A percentile compares a stretch with the other conserved stretches of the same genome.
Evolutionary conservation across 1,140 invertebrate genomes (phyloP).

Genomic region (Brachionus rotundiformis): DNA sequence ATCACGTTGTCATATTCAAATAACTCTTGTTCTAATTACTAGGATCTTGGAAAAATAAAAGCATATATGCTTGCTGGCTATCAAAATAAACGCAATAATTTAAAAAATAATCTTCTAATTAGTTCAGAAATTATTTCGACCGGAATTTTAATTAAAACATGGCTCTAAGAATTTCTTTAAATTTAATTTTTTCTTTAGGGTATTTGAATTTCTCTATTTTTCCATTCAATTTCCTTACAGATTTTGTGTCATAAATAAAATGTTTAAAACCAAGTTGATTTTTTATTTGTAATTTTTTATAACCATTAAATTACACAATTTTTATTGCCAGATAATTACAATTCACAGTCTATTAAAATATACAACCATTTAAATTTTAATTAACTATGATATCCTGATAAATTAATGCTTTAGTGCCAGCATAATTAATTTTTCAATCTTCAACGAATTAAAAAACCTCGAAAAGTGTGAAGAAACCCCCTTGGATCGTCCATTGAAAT

Average conservation of each 20-base stretch:
- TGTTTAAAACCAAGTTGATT: no score
- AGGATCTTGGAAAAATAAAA: neutral
- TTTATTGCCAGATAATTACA: neutral
- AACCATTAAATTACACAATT: neutral
- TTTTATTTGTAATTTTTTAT: no score
- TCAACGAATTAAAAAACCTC: no score
- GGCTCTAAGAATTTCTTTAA: neutral
- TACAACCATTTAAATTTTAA: neutral
- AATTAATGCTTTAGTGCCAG: neutral
- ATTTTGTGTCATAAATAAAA: neutral
- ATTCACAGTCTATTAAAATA: neutral
- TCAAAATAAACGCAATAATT: neutral
- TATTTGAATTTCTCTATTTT: neutral
- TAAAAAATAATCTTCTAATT: neutral
- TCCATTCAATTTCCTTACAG: no score
- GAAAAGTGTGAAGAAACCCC: no score
- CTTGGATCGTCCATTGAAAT: no score
- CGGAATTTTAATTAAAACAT: neutral
- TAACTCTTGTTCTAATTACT: neutral
- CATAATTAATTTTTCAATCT: neutral
- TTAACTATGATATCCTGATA: no score
- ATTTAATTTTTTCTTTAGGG: neutral
- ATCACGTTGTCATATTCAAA: conserved; percentile 14
- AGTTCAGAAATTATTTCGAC: neutral
- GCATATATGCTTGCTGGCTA: neutral